Evolutionary conservation across 2,797 vertebrate species (phyloP).

Genomic region (Furcifer pardalis): DNA sequence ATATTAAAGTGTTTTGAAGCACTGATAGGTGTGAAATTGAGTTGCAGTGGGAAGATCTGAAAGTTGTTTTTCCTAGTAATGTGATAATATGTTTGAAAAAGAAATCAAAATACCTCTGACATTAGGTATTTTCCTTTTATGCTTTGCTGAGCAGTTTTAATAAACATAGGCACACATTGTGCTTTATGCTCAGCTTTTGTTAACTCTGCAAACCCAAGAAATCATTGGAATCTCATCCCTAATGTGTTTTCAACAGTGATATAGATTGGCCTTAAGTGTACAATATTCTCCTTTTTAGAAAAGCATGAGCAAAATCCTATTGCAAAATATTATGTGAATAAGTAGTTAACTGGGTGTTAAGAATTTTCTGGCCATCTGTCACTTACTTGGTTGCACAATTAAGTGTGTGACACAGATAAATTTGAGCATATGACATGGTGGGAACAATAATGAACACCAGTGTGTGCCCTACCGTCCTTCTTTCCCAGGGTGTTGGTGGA

Average conservation of each 20-base stretch:
- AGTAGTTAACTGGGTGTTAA: no score
- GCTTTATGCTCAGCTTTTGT: background rate
- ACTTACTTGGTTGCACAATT: no score
- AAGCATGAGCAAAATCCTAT: no score
- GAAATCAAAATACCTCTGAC: background rate
- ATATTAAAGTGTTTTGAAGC: slow-evolving; percentile 43
- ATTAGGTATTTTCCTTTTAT: slow-evolving; percentile 8
- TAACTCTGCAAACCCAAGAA: slow-evolving; percentile 1
- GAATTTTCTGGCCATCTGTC: no score
- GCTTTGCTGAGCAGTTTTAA: background rate
- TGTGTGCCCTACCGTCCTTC: no score
- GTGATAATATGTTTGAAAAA: background rate
- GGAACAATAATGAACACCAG: no score
- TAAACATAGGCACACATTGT: background rate
- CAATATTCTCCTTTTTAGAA: background rate
- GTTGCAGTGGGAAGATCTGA: slow-evolving; percentile 23
- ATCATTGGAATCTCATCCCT: background rate
- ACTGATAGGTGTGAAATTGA: slow-evolving; percentile 30
- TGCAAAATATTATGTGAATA: no score
- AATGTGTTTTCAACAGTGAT: background rate
- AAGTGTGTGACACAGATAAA: no score
- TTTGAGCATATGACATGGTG: no score
- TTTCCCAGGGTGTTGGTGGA: no score
- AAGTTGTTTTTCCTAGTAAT: slow-evolving; percentile 1
- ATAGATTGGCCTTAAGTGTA: background rate